Percentiles rank a stretch among this genome's conserved stretches.
phyloP scores from a whole-genome alignment of 2,797 vertebrate species.

The Sebastes ruberrimus region DNA sequence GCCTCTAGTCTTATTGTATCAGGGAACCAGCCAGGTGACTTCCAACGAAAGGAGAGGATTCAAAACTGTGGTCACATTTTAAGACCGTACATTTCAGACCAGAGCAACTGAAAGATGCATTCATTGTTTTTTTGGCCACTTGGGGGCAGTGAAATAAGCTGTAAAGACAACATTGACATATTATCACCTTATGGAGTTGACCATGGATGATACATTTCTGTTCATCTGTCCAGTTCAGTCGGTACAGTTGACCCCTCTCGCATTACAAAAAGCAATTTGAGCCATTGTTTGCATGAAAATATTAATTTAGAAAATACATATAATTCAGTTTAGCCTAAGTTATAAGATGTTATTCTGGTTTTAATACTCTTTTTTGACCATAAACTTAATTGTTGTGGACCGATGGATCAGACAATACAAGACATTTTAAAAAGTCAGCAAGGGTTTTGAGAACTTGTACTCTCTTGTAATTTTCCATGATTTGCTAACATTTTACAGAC shows the following conservation, averaged over 20 bases:
- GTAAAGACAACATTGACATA: not conserved
- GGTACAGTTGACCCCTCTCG: not conserved
- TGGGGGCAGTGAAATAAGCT: not conserved
- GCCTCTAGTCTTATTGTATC: constrained; percentile 1
- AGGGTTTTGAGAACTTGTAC: not conserved
- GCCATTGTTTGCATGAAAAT: not conserved
- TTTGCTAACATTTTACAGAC: not conserved
- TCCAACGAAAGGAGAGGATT: not conserved
- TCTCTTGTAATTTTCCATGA: not conserved
- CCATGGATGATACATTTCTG: not conserved
- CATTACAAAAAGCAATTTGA: not conserved
- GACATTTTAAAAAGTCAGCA: not conserved
- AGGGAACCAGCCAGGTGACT: constrained; percentile 11
- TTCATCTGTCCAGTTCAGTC: not conserved
- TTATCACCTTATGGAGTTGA: not conserved
- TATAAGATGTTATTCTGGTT: not conserved
- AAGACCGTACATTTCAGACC: not conserved
- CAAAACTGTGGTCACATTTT: not conserved
- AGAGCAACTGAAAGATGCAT: not conserved
- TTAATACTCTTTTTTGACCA: not conserved
- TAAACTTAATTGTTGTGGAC: not conserved
- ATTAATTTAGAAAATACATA: not conserved
- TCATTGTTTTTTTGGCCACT: not conserved
- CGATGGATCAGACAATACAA: not conserved
- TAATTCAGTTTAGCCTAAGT: not conserved